These are phyloP conservation scores for Drosophila sproati DNA, from an alignment of 1,140 invertebrate genomes.

Conservation along the genomic window DNA sequence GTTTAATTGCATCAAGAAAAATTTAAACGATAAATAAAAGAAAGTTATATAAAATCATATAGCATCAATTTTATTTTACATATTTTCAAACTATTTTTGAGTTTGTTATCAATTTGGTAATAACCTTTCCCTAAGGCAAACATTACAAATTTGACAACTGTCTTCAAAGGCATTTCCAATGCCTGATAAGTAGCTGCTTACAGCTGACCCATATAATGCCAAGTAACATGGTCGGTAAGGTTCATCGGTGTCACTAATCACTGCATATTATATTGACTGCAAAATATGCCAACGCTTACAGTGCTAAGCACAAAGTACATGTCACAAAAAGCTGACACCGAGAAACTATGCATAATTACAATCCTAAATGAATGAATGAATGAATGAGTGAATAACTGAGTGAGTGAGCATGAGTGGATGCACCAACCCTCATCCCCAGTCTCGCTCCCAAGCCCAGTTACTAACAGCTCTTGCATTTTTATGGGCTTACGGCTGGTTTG, in stretches of 20 bases:
- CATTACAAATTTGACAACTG: background rate
- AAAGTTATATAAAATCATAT: background rate
- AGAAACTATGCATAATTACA: constrained; percentile 47
- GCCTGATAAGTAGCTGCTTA: constrained; percentile 18
- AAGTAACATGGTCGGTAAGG: constrained; percentile 30
- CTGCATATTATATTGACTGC: constrained; percentile 76
- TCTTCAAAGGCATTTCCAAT: constrained; percentile 13
- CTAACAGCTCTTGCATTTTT: constrained; percentile 68
- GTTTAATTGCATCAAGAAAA: constrained; percentile 5
- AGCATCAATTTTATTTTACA: background rate
- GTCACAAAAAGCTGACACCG: constrained; percentile 39
- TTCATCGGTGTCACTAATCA: constrained; percentile 73
- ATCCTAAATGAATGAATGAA: constrained; percentile 16
- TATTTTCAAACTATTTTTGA: background rate
- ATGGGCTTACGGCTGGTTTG: constrained; percentile 64
- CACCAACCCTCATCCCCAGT: constrained; percentile 40
- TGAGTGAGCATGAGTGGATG: constrained; percentile 30
- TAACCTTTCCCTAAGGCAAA: too few relatives aligned
- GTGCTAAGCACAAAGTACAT: constrained; percentile 21
- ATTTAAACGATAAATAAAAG: background rate
- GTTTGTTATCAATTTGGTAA: too few relatives aligned
- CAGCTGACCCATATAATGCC: constrained; percentile 32
- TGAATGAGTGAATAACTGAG: constrained; percentile 37
- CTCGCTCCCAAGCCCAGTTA: constrained; percentile 30
- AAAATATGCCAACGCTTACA: constrained; percentile 34